Percentiles rank a stretch among this genome's conserved stretches.
phyloP scores from a whole-genome alignment of 2,888 invertebrate genomes.

The Sphecodes monilicornis region DNA sequence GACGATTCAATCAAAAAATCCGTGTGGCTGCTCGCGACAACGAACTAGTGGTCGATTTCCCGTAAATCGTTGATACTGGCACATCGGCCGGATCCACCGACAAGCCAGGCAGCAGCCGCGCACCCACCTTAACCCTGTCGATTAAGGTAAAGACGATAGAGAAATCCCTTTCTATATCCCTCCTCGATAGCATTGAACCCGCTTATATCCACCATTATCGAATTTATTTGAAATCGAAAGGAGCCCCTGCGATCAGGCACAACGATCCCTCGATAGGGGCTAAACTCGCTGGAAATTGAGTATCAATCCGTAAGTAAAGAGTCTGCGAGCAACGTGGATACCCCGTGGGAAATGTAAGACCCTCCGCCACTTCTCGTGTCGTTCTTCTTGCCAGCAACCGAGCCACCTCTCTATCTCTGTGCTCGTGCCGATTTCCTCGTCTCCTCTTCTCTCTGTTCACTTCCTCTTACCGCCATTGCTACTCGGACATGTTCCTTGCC shows the following conservation, averaged over 20 bases:
- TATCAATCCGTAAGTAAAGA: slow-evolving; percentile 83
- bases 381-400: slow-evolving; percentile 20
- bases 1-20: background rate
- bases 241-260: slow-evolving; percentile 75
- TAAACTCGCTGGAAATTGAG: slow-evolving; percentile 83
- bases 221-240: slow-evolving; percentile 75
- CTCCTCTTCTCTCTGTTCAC: background rate
- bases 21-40: background rate
- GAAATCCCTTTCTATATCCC: slow-evolving; percentile 59
- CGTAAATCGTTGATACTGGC: slow-evolving; percentile 26
- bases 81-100: slow-evolving; percentile 39
- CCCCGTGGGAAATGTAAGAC: slow-evolving; percentile 73
- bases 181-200: slow-evolving; percentile 34
- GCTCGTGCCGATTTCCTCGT: slow-evolving; percentile 41
- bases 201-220: slow-evolving; percentile 73
- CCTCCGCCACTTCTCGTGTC: slow-evolving; percentile 34
- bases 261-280: slow-evolving; percentile 79
- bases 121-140: slow-evolving; percentile 51
- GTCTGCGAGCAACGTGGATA: slow-evolving; percentile 70
- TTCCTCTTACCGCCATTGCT: background rate
- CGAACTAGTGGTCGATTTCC: background rate
- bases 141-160: slow-evolving; percentile 69
- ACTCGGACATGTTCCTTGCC: slow-evolving; percentile 33
- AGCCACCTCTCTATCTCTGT: slow-evolving; percentile 13
- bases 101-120: slow-evolving; percentile 31